Percentiles rank a stretch among this genome's conserved stretches.
Evolutionary conservation across 2,888 invertebrate species (phyloP).

Genomic region (Papilio elwesi): DNA sequence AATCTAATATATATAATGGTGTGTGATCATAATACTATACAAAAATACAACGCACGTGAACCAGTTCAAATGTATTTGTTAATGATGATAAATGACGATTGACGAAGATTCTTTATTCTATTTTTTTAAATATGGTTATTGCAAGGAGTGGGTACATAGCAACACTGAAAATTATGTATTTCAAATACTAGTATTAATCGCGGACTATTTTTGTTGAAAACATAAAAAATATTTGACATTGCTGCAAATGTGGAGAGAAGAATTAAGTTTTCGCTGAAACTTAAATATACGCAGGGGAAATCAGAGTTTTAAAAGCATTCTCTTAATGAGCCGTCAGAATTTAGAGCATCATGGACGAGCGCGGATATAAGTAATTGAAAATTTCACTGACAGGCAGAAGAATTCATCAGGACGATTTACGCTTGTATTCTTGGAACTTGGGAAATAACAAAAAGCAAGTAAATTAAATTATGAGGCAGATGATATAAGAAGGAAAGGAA

Average conservation of each 20-base stretch:
- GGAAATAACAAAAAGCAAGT: conserved; percentile 1
- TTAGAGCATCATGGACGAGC: conserved; percentile 21
- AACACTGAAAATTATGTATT: no score
- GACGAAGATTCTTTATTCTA: no score
- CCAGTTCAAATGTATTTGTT: no score
- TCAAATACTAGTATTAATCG: background rate
- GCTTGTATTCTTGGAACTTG: background rate
- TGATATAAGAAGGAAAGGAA: background rate
- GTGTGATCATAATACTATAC: no score
- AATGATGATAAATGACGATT: no score
- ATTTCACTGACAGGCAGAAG: conserved; percentile 25
- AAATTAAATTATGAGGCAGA: background rate
- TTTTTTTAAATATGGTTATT: no score
- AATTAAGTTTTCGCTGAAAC: conserved; percentile 34
- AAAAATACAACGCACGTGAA: no score
- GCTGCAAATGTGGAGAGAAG: conserved; percentile 20
- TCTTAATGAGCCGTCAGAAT: conserved; percentile 34
- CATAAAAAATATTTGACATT: conserved; percentile 17
- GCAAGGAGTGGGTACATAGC: no score
- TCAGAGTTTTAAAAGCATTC: conserved; percentile 37
- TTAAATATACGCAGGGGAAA: conserved; percentile 40
- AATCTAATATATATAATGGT: no score
- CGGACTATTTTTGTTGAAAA: conserved; percentile 4
- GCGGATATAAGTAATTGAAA: conserved; percentile 36
- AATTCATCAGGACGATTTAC: conserved; percentile 21